Base-by-base conservation (phyloP, 2,113 vertebrate genomes). In the Trochalopteron elliotii region DNA sequence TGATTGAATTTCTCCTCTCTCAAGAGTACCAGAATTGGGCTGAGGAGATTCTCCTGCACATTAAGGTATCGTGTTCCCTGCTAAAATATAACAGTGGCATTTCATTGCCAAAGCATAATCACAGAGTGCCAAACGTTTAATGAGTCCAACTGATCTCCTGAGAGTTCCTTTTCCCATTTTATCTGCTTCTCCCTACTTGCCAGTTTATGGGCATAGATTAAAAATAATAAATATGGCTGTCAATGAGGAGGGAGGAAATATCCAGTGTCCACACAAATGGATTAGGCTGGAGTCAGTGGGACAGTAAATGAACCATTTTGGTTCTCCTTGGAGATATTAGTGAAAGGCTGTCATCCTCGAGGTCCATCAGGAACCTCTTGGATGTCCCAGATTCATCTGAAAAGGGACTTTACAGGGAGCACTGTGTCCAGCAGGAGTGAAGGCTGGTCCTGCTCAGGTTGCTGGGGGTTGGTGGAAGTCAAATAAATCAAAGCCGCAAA, bases 111-210 rank as follows among this genome's bases (percentile, higher is more conserved):
- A 15, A 2, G 8, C 68, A 83, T 53, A 27, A 80, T 79, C 90
- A 76, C 7, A 3, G 44, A 89, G 87, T 75, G 94, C 87, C 96
- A 96, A 94, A 81, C 52, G 9, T 81, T 90, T 91, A 90, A 93
- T 55, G 37, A 91, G 93, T 30, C 70, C 75, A 80, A 68, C 81
- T 0, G 4, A 49, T 57, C 93, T 89, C 90, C 69, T 10, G 15
- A 63, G 94, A 78, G 35, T 2, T 56, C 59, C 39, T 65, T 40
- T 85, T 55, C 3, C 83, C 70, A 33, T 89, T 89, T 82, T 49
- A 71, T 89, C 84, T 47, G 30, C 70, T 57, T 87, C 61, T 45
- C 83, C 70, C 64, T 55, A 12, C 81, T 82, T 78, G 71, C 87
- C 91, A 91, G n/a, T 94, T 94, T 44, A 75, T 56, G n/a, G 52